Evolutionary conservation across 2,113 vertebrate species (phyloP).

Genomic region (Corapipo altera): DNA sequence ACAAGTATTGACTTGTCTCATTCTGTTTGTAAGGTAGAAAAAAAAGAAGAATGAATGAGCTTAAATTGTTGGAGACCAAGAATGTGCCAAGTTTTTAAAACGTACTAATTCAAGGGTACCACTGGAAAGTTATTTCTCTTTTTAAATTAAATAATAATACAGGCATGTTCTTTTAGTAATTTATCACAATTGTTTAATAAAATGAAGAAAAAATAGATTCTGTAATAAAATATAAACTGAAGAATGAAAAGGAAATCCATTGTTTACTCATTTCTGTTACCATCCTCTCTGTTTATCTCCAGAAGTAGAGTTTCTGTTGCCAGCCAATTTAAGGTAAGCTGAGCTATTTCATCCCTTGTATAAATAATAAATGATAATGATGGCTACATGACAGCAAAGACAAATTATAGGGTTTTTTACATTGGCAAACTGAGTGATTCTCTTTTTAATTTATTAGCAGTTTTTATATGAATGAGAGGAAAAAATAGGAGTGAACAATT

Average conservation of each 20-base stretch:
- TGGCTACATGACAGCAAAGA: background rate
- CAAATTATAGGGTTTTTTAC: background rate
- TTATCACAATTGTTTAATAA: background rate
- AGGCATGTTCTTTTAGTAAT: background rate
- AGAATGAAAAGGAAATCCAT: background rate
- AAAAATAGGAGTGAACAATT: background rate
- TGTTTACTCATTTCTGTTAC: background rate
- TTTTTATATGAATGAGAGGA: background rate
- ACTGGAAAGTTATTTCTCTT: background rate
- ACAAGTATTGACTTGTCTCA: background rate
- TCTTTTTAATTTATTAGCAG: background rate
- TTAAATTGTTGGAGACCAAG: background rate
- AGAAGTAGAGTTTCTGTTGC: background rate
- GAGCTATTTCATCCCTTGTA: background rate
- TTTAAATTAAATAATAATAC: background rate
- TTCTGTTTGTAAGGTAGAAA: background rate
- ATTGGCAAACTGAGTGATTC: background rate
- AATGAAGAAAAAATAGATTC: background rate
- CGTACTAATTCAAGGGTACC: background rate
- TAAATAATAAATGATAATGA: background rate
- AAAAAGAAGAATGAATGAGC: background rate
- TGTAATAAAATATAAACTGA: background rate
- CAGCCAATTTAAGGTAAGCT: background rate
- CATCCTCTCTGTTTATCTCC: background rate
- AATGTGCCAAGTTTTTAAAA: background rate